Evolutionary conservation across 1,140 invertebrate species (phyloP), one percentile per base, ranked within the genome.

Genomic region (Penaeus japonicus): DNA sequence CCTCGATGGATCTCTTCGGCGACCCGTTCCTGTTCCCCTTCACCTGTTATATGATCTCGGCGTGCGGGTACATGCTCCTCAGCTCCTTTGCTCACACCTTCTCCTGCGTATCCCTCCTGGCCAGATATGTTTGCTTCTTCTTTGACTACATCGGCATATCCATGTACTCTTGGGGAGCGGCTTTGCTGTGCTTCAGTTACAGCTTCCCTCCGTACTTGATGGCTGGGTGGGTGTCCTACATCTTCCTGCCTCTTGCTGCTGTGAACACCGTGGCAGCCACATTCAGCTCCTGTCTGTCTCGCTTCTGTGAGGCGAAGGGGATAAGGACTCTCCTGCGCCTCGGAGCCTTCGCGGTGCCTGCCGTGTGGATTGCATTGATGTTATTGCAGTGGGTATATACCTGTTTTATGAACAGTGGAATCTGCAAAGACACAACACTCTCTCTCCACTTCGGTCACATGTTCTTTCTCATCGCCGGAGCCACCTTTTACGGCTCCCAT

Each of bases 121-220:
- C 93, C 2, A 90, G 93, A 10, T 92, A 94, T 83, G 91, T 94
- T 10, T 94, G 93, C 90, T 94, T 94, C 90, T 93, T 94, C 83
- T 85, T 94, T 15, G 94, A 94, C 87, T 94, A 94, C 89, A 91
- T 92, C 20, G 92, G 93, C 5, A 91, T 94, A 2, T 93, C 92
- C 90, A 88, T 93, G 24, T 93, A 93, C 90, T 92, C 92, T 39
- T 93, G 92, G 89, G 93, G 92, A 18, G 92, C 91, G 20, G 93
- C 92, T 17, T 83, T 94, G 20, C 91, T 93, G 0, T 93, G 93
- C 89, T 91, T 92, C 59, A 92, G 93, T 4, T 94, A 94, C 91
- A 91, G 91, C 32, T 93, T 94, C 83, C 93, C 94, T 0, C 85
- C 89, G 10, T 90, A 88, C 2, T 91, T 93, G 12, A 89, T 90